Base-by-base conservation (phyloP, 2,113 vertebrate species). In the Todiramphus saurophagus region DNA sequence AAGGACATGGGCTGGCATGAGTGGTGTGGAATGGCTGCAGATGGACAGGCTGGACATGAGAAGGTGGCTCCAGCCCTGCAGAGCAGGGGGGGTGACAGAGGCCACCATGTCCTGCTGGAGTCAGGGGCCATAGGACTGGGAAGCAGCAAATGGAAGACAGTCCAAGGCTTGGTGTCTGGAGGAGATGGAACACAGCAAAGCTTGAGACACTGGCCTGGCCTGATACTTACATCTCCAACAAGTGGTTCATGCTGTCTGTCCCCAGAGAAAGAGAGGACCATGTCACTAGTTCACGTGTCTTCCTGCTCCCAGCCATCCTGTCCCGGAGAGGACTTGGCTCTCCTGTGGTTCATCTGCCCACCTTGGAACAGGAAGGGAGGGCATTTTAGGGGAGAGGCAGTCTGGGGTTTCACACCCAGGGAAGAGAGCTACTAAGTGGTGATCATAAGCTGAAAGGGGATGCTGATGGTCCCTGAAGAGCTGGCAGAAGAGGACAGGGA, bases 211-310 rank as follows among this genome's bases (percentile, higher is more conserved):
- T 31, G 69, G 72, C 68, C 89, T 3, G 2, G 74, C 15, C 59
- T 62, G 46, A 19, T 24, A 28, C 14, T 84, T 37, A 27, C 2
- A 1, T 24, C 41, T 67, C 28, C 13, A 10, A 13, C 5, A 13
- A 66, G 50, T 1, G 0, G 21, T 39, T 74, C 77, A 19, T 83
- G 60, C 28, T 67, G 15, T 44, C 25, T 82, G 53, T 91, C 5
- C 3, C 44, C 24, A 11, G 23, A n/a, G 37, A 89, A 62, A 39
- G n/a, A 56, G 64, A 50, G 17, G 63, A 28, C 41, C 3, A 1
- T 15, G 25, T n/a, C 3, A 4, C 28, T 44, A 27, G 37, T 50
- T n/a, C n/a, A 5, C 0, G 0, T 31, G 0, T 31, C 16, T 60
- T 23, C 4, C 2, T 7, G 37, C 39, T 89, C n/a, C 56, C 31